phyloP scores from a whole-genome alignment of 2,888 invertebrate genomes.

The Cyclophora albipunctata region DNA sequence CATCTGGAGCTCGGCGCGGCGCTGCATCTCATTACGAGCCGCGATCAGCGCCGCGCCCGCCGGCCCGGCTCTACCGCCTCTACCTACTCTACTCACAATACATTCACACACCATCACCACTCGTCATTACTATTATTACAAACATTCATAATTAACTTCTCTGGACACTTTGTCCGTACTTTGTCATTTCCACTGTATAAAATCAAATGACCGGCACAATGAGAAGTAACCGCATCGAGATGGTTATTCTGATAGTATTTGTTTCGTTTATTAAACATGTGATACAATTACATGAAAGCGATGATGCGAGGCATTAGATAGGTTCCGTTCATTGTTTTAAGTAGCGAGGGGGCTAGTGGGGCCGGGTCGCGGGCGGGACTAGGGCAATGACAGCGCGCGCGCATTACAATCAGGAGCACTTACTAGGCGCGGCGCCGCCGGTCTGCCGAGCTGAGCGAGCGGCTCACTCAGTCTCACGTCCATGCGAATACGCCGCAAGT shows the following conservation, averaged over 20 bases:
- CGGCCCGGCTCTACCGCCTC: slow-evolving; percentile 22
- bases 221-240: no score
- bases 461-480: slow-evolving; percentile 11
- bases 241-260: no score
- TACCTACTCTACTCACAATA: slow-evolving; percentile 8
- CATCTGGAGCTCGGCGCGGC: slow-evolving; percentile 53
- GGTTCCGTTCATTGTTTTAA: slow-evolving; percentile 58
- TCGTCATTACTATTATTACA: no score
- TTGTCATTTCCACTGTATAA: no score
- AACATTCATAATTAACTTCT: no score
- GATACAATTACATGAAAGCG: neutral
- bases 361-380: slow-evolving; percentile 18
- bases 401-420: slow-evolving; percentile 49
- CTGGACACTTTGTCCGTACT: no score
- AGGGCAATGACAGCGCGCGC: slow-evolving; percentile 60
- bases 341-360: slow-evolving; percentile 34
- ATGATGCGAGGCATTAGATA: slow-evolving; percentile 38
- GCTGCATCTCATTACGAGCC: slow-evolving; percentile 68
- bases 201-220: no score
- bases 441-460: slow-evolving; percentile 11
- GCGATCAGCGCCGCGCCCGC: slow-evolving; percentile 58
- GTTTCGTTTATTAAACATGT: no score
- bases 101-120: no score
- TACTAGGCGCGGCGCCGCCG: slow-evolving; percentile 29
- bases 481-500: slow-evolving; percentile 15